A percentile compares a stretch with the other conserved stretches of the same genome.
phyloP scores from a whole-genome alignment of 1,140 invertebrate species.

The Pseudomyrmex cubaensis region DNA sequence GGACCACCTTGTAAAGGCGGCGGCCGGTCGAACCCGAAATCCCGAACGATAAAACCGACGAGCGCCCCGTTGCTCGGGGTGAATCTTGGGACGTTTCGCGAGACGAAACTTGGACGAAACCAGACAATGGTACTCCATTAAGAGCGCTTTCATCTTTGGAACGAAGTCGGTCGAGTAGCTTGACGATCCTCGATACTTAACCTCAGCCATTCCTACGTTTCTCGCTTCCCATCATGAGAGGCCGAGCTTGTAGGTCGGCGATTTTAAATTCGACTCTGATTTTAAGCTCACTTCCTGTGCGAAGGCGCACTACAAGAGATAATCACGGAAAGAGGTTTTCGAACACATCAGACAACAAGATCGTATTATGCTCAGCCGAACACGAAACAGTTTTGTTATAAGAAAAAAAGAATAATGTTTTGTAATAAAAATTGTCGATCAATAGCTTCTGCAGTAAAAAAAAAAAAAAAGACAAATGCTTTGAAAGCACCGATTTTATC shows the following conservation, averaged over 20 bases:
- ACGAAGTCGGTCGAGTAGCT: constrained; percentile 63
- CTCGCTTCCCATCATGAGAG: constrained; percentile 22
- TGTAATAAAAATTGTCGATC: neutral
- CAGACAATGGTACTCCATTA: constrained; percentile 71
- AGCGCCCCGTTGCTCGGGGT: neutral
- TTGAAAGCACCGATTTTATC: too few species aligned
- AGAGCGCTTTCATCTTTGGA: constrained; percentile 60
- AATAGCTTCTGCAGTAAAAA: neutral
- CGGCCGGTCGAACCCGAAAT: constrained; percentile 40
- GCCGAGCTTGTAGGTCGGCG: constrained; percentile 39
- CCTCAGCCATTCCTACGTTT: constrained; percentile 45
- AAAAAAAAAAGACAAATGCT: neutral
- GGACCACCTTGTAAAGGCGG: constrained; percentile 37
- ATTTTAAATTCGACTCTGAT: constrained; percentile 45
- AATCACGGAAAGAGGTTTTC: constrained; percentile 48
- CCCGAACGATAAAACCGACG: constrained; percentile 45
- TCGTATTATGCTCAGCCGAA: neutral
- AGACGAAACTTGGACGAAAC: constrained; percentile 64
- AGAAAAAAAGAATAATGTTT: constrained; percentile 21
- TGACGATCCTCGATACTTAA: constrained; percentile 69
- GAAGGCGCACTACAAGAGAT: neutral
- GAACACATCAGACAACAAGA: constrained; percentile 35
- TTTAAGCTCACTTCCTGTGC: constrained; percentile 46
- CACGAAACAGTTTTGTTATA: neutral
- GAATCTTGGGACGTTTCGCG: neutral